phyloP scores from a whole-genome alignment of 2,888 invertebrate genomes.

The Allacma fusca region DNA sequence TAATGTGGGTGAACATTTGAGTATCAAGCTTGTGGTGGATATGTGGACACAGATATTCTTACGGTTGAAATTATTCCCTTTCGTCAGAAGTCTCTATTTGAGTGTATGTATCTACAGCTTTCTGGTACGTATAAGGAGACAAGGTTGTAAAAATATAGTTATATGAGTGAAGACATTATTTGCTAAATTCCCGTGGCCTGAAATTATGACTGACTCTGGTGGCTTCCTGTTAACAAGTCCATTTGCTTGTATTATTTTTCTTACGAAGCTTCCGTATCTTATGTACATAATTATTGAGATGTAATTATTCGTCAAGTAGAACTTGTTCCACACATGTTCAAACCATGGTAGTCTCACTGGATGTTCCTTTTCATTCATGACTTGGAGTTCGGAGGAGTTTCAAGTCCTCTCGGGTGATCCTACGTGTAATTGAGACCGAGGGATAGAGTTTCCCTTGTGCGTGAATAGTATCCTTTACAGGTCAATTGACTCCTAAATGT shows the following conservation, averaged over 20 bases:
- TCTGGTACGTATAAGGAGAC: too few species aligned
- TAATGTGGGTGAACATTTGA: background rate
- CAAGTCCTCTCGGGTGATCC: background rate
- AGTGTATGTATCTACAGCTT: too few species aligned
- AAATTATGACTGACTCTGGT: background rate
- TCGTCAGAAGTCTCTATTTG: too few species aligned
- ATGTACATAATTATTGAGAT: background rate
- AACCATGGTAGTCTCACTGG: too few species aligned
- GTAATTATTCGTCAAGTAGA: too few species aligned
- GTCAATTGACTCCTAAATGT: conserved; percentile 34
- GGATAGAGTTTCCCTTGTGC: conserved; percentile 20
- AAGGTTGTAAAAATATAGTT: too few species aligned
- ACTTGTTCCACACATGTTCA: too few species aligned
- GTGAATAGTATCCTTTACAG: conserved; percentile 30
- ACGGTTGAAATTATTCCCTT: too few species aligned
- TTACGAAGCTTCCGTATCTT: background rate
- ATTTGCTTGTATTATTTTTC: background rate
- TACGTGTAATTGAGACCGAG: background rate
- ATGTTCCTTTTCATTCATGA: conserved; percentile 24
- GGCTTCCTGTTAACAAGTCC: background rate
- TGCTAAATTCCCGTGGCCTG: too few species aligned
- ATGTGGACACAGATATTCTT: too few species aligned
- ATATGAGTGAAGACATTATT: too few species aligned
- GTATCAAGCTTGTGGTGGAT: too few species aligned
- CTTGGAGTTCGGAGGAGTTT: conserved; percentile 17